A percentile compares a stretch with the other conserved stretches of the same genome.
Conservation (phyloP, 2,113 vertebrate genomes). For the Telmatochromis brichardi region DNA sequence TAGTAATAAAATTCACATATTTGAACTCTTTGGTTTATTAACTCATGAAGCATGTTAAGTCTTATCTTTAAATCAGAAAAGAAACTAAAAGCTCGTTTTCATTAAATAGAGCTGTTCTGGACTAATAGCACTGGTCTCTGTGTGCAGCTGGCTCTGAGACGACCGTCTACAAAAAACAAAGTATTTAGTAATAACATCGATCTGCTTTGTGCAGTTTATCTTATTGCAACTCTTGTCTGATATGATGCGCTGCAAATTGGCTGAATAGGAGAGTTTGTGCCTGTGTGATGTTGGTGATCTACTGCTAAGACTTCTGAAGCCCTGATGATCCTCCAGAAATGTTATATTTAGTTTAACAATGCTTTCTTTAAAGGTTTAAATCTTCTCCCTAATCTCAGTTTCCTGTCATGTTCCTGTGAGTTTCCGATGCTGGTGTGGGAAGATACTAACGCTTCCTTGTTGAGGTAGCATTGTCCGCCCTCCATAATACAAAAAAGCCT, state of each 20-base stretch:
- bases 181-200: neutral
- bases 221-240: neutral
- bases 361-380: neutral
- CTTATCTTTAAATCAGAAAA: neutral
- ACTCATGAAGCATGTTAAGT: neutral
- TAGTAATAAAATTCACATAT: rapidly evolving
- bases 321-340: neutral
- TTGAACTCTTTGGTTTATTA: neutral
- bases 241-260: neutral
- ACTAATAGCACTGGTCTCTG: neutral
- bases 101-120: neutral
- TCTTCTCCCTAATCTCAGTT: neutral
- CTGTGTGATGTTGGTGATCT: neutral
- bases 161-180: neutral
- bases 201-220: neutral
- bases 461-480: rapidly evolving
- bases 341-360: neutral
- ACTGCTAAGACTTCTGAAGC: neutral
- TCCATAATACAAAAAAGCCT: neutral
- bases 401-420: neutral
- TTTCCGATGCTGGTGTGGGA: rapidly evolving
- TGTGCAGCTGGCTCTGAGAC: neutral
- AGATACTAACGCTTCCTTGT: neutral
- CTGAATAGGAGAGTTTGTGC: neutral
- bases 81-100: neutral